Evolutionary conservation across 2,113 vertebrate genomes (phyloP), one percentile per base, ranked within the genome.

Genomic region (Isichthys henryi): DNA sequence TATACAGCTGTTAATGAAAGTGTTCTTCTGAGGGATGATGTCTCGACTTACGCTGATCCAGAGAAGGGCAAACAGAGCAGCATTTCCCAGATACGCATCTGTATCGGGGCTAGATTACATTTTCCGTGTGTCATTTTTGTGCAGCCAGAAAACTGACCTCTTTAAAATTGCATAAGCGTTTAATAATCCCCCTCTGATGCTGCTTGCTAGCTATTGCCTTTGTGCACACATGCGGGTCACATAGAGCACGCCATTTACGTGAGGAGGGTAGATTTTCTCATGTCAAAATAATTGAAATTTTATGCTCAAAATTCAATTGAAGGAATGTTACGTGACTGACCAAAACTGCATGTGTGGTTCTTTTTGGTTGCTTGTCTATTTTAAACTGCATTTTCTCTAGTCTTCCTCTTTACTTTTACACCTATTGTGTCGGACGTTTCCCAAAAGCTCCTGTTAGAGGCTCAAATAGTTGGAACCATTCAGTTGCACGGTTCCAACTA

Each of bases 71-170:
- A 77, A 77, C 70, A 35, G 35, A 77, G 7, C 31, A 7, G 83
- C 1, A 27, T 86, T 11, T 86, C 23, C 83, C 43, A 31, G 46
- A 27, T 50, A 27, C 0, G 3, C 11, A 2, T 50, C 45, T 86
- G 83, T 86, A 1, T 23, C 21, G 8, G 8, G n/a, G 3, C 23
- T 13, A 49, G 23, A 27, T 15, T 50, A 13, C n/a, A 50, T 80
- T 80, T 21, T 8, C 74, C 43, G 35, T 6, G 13, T 19, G 35
- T 49, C 45, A 86, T 86, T 86, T 49, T 86, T 50, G 46, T 86
- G 48, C 83, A 86, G 83, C 46, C 83, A 49, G 10, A 86, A 86
- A 48, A 49, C 83, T 50, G 83, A 86, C 83, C 48, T 49, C 83
- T 50, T 86, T 86, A 50, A 86, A 50, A 50, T 27, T 86, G 83